Evolutionary conservation across 2,888 invertebrate genomes (phyloP).

Genomic region (Siphonodentalium dalli): DNA sequence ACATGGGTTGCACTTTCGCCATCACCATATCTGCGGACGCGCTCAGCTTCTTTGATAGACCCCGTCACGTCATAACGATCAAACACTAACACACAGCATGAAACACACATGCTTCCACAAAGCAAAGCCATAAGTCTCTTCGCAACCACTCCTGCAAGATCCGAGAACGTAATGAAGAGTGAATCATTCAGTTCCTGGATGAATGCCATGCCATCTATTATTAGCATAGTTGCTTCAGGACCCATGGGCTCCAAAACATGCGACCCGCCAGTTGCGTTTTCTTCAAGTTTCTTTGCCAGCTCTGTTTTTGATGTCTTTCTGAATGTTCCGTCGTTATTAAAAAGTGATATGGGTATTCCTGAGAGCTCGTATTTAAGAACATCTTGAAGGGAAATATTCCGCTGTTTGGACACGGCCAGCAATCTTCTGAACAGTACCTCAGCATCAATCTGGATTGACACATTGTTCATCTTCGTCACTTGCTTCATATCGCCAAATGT

Average conservation of each 20-base stretch:
- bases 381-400: constrained; percentile 5
- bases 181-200: background rate
- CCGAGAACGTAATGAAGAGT: constrained; percentile 2
- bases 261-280: constrained; percentile 2
- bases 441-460: background rate
- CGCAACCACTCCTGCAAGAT: too few species aligned
- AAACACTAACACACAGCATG: too few species aligned
- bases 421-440: constrained; percentile 15
- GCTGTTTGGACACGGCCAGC: constrained; percentile 13
- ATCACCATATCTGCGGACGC: background rate
- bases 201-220: constrained; percentile 13
- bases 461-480: background rate
- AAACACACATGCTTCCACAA: too few species aligned
- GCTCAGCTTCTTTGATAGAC: constrained; percentile 13
- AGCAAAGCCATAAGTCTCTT: too few species aligned
- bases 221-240: background rate
- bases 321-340: too few species aligned
- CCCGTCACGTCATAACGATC: constrained; percentile 2
- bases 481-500: constrained; percentile 14
- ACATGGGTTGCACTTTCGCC: constrained; percentile 8
- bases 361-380: constrained; percentile 11
- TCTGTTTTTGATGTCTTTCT: constrained; percentile 16
- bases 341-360: too few species aligned
- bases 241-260: background rate
- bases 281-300: constrained; percentile 17